phyloP scores from a whole-genome alignment of 2,797 vertebrate species.

The Orientallactaga sibirica region DNA sequence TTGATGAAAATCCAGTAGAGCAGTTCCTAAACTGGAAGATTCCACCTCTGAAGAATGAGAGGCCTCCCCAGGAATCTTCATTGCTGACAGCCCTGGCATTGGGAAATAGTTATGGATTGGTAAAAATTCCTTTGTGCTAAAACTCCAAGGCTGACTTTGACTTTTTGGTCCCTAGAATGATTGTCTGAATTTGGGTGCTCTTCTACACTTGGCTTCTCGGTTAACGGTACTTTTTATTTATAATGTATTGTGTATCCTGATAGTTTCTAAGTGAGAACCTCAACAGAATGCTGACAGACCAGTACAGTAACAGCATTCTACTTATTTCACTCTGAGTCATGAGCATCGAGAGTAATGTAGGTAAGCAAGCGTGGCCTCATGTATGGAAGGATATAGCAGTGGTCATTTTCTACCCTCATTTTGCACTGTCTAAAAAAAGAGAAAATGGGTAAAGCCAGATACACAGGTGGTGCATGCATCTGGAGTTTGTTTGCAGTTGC shows the following conservation, averaged over 20 bases:
- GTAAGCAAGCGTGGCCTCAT: neutral
- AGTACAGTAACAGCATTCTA: neutral
- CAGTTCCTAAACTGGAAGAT: neutral
- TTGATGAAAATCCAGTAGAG: neutral
- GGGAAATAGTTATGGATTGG: neutral
- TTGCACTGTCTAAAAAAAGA: neutral
- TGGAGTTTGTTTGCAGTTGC: too few species aligned
- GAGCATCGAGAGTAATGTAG: neutral
- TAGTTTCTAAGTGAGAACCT: neutral
- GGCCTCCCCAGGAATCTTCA: neutral
- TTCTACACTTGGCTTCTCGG: neutral
- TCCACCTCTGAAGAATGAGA: neutral
- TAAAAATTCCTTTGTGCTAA: neutral
- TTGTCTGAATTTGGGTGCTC: neutral
- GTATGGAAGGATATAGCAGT: neutral
- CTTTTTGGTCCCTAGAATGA: neutral
- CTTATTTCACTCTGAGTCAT: neutral
- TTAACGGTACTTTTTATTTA: neutral
- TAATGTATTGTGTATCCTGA: neutral
- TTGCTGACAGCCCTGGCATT: neutral
- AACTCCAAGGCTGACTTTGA: neutral
- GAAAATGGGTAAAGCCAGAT: too few species aligned
- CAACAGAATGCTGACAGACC: neutral
- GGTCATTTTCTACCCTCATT: neutral
- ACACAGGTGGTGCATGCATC: too few species aligned